Percentiles rank a stretch among this genome's conserved stretches.
Evolutionary conservation across 1,140 invertebrate genomes (phyloP).

Genomic region (Drosophila hydei): DNA sequence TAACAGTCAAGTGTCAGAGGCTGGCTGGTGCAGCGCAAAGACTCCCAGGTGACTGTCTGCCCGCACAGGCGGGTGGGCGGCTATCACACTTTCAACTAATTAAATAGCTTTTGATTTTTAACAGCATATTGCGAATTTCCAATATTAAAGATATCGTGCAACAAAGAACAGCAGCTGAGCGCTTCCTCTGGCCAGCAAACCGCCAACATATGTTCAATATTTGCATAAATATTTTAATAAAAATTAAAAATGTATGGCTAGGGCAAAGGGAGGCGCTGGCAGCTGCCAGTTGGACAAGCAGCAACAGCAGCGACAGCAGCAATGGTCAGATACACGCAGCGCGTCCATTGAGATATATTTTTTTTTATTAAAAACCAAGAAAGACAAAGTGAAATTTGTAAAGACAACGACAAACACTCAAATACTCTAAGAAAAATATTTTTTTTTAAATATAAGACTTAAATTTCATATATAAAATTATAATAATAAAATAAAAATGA

Average conservation of each 20-base stretch:
- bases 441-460: not conserved
- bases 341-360: conserved; percentile 31
- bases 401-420: not conserved
- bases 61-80: conserved; percentile 5
- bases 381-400: conserved; percentile 9
- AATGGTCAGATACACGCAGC: conserved; percentile 29
- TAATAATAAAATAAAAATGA: no score
- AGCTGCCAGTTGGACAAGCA: no score
- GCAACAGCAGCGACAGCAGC: conserved; percentile 20
- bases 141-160: conserved; percentile 60
- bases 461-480: no score
- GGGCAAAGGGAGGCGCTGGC: conserved; percentile 23
- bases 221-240: conserved; percentile 83
- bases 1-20: conserved; percentile 77
- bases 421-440: conserved; percentile 30
- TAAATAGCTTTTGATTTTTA: conserved; percentile 81
- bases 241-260: conserved; percentile 79
- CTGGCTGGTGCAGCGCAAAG: conserved; percentile 13
- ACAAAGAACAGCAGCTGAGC: conserved; percentile 15
- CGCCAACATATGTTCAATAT: conserved; percentile 76
- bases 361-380: conserved; percentile 45
- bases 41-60: conserved; percentile 28
- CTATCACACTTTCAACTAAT: conserved; percentile 80
- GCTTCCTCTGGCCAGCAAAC: conserved; percentile 29
- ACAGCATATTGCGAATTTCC: conserved; percentile 29